Percentiles rank a stretch among this genome's conserved stretches.
These are phyloP conservation scores for Acridotheres tristis DNA, from an alignment of 2,797 vertebrate genomes.

Conservation along the genomic window DNA sequence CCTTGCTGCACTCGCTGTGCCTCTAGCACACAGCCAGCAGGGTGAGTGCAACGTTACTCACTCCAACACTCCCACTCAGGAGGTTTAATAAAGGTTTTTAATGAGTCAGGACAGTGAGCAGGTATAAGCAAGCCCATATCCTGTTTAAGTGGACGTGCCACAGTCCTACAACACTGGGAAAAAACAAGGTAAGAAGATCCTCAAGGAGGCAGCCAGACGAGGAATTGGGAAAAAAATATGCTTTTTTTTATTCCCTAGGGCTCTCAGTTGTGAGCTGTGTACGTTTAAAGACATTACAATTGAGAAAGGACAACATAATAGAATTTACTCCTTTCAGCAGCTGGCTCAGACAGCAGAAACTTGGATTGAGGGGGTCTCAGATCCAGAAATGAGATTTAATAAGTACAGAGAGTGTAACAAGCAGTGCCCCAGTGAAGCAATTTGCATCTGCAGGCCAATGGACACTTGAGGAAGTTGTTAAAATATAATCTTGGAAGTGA, in stretches of 20 bases:
- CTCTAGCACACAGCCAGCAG: neutral
- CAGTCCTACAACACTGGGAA: neutral
- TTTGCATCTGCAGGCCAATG: neutral
- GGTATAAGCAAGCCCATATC: neutral
- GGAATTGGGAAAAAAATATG: neutral
- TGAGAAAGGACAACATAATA: neutral
- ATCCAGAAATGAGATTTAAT: neutral
- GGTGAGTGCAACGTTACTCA: accelerated
- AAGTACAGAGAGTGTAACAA: neutral
- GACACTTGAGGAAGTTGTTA: neutral
- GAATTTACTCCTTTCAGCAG: neutral
- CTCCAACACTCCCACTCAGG: accelerated
- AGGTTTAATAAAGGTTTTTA: neutral
- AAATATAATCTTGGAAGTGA: neutral
- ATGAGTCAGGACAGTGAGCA: neutral
- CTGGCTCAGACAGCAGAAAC: neutral
- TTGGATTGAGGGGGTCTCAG: neutral
- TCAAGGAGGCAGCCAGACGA: neutral
- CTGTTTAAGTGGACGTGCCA: neutral
- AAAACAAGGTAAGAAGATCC: neutral
- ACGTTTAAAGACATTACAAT: neutral
- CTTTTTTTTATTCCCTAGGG: neutral
- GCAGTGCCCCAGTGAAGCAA: neutral
- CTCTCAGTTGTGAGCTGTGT: neutral
- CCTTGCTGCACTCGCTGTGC: neutral